A percentile compares a stretch with the other conserved stretches of the same genome.
phyloP scores from a whole-genome alignment of 2,888 invertebrate species.

The Branchipolynoe longqiensis region DNA sequence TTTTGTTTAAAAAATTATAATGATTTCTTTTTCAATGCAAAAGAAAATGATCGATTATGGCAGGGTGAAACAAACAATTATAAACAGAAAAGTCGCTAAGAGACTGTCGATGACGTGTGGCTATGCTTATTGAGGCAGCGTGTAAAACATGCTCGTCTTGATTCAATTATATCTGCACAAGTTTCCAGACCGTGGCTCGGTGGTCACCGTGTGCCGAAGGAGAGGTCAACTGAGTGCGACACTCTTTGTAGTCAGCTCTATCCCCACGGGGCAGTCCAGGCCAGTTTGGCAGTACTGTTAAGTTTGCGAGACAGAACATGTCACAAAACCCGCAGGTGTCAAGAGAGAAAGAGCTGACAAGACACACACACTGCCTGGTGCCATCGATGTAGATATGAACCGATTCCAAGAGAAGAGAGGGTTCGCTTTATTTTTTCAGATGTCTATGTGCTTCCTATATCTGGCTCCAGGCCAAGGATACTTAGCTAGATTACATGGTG shows the following conservation, averaged over 20 bases:
- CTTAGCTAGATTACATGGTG: slow-evolving; percentile 32
- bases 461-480: slow-evolving; percentile 32
- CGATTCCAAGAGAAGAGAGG: slow-evolving; percentile 44
- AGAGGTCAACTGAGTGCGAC: too few species aligned
- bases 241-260: too few species aligned
- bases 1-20: too few species aligned
- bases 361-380: slow-evolving; percentile 35
- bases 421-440: slow-evolving; percentile 51
- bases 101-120: too few species aligned
- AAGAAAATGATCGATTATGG: background rate
- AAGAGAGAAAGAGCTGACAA: background rate
- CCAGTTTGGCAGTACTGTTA: background rate
- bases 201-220: background rate
- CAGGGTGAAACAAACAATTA: too few species aligned
- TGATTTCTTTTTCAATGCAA: slow-evolving; percentile 19
- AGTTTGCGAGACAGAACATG: too few species aligned
- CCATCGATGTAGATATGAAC: slow-evolving; percentile 52
- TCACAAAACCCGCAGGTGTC: background rate
- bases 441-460: slow-evolving; percentile 51
- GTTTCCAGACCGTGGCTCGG: background rate
- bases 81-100: too few species aligned
- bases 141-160: background rate
- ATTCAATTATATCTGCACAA: background rate
- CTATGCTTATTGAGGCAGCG: too few species aligned
- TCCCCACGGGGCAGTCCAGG: too few species aligned